Base-by-base conservation (phyloP, 2,113 vertebrate species). In the Eulemur rufifrons region DNA sequence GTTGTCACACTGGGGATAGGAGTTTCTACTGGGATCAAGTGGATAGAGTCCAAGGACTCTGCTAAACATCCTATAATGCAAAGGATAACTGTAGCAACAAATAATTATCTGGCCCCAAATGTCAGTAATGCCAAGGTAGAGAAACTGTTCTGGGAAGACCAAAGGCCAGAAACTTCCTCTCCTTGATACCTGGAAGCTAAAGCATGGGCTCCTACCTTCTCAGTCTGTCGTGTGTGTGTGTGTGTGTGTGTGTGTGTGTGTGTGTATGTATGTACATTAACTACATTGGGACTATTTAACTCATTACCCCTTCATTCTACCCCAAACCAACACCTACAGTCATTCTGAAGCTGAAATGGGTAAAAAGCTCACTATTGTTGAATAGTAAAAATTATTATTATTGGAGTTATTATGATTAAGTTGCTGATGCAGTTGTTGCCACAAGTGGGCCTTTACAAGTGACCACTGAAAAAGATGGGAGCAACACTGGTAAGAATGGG, bases 291-390 rank as follows among this genome's bases (percentile, higher is more conserved):
- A 7, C 10, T 61, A 39, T 78, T 78, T 68, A 94, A 87, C 32
- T 94, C 64, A 71, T 76, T 85, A 64, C n/a, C 18, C n/a, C 52
- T 39, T 73, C 50, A 90, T 90, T 89, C 71, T 63, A 37, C 85
- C 25, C 32, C n/a, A 78, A 37, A 54, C 29, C n/a, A 84, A 71
- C 6, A 56, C 11, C 52, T 27, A 64, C 42, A 66, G 14, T 82
- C 34, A 92, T 77, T 85, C 69, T 94, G 50, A 97, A 85, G 77
- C 29, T 94, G 17, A 85, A 80, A 47, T 61, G 17, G 47, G 27
- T 8, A 17, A 5, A 42, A 8, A 32, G 8, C 42, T 76, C 23
- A 23, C 50, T 89, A 47, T 23, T 78, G 4, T 47, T 21, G 21
- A 54, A 4, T 74, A 66, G 10, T 52, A 89, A 74, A 71, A 47